Evolutionary conservation across 1,140 invertebrate genomes (phyloP), one percentile per base, ranked within the genome.

Genomic region (Potamilus streckersoni): DNA sequence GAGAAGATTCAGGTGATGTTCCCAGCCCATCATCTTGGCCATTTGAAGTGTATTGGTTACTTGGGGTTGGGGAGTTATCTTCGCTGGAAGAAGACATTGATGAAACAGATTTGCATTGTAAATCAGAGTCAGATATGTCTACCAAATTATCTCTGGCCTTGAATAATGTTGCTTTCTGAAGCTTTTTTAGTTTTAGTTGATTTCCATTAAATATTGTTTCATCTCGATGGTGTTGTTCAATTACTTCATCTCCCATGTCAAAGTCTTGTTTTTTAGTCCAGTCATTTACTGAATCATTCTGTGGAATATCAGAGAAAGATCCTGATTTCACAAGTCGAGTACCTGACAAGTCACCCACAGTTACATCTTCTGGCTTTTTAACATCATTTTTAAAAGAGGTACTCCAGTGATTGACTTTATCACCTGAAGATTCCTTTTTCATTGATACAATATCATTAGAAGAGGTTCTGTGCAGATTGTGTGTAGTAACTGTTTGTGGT

Each of bases 291-390:
- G 84, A 80, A 63, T 84, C 82, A 73, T 81, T 80, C 60, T 81
- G 80, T 63, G 83, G 82, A 78, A 86, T 85, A 60, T 86, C 82
- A 19, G 80, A 71, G 73, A 87, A 87, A 31, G 84, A 84, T 20
- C 81, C 84, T 3, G 83, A 78, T 3, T 83, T 69, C 8, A 85
- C 79, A 15, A 87, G 79, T 38, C 82, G 77, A 68, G 82, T 79
- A 19, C 85, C 86, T 59, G 86, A 86, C 86, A 83, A 87, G 27
- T 84, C 82, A 20, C 16, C 69, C 19, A 73, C 75, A 27, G 61
- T 63, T 66, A 67, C 61, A 23, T 76, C 71, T 61, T 74, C 60
- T 57, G 60, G 17, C 62, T 49, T 66, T 58, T 72, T 78, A 15
- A 56, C 38, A 11, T 78, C 73, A 27, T 65, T 59, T 70, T 73